phyloP scores from a whole-genome alignment of 2,113 vertebrate species.

The Lepisosteus osseus region DNA sequence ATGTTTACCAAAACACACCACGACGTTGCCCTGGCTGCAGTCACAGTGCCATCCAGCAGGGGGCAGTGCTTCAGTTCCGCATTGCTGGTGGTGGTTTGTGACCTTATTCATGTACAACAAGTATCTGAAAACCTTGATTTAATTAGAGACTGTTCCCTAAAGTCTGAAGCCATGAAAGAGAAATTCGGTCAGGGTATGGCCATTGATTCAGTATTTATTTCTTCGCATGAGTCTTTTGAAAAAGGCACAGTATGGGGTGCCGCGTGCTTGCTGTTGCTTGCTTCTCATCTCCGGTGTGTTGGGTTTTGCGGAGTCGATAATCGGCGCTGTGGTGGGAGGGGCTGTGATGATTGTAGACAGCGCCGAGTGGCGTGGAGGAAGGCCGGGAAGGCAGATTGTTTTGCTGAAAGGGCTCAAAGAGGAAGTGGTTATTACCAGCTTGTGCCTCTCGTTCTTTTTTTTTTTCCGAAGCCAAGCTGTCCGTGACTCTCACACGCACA shows the following conservation, averaged over 20 bases:
- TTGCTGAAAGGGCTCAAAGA: neutral
- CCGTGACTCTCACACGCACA: too few species aligned
- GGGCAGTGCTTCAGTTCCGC: too few species aligned
- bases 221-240: constrained; percentile 8
- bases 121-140: too few species aligned
- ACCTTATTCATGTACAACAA: too few species aligned
- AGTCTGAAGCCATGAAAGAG: too few species aligned
- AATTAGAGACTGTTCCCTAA: too few species aligned
- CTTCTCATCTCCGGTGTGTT: constrained; percentile 35
- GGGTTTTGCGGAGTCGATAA: constrained; percentile 38
- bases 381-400: neutral
- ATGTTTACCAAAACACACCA: constrained; percentile 29
- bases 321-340: constrained; percentile 26
- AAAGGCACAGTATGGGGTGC: constrained; percentile 20
- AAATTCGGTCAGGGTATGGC: too few species aligned
- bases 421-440: neutral
- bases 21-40: constrained; percentile 47
- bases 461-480: neutral
- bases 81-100: too few species aligned
- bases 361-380: constrained; percentile 7
- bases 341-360: constrained; percentile 24
- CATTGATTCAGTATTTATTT: constrained; percentile 18
- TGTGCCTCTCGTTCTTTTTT: too few species aligned
- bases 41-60: constrained; percentile 16
- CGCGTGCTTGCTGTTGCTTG: constrained; percentile 23